phyloP scores from a whole-genome alignment of 2,888 invertebrate species.

The Unio pictorum region DNA sequence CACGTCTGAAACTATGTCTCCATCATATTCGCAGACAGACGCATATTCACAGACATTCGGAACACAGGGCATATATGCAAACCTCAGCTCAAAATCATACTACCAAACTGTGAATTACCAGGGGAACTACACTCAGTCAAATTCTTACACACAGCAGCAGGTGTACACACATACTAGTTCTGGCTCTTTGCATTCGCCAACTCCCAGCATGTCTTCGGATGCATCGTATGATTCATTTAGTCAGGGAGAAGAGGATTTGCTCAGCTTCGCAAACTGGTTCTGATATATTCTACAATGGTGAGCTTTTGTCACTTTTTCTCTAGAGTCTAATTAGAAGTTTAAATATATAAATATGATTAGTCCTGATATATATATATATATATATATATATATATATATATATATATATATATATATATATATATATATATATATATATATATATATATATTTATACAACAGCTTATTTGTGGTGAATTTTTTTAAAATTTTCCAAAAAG shows the following conservation, averaged over 20 bases:
- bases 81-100: constrained; percentile 1
- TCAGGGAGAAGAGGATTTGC: constrained; percentile 31
- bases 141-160: constrained; percentile 9
- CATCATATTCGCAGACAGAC: background rate
- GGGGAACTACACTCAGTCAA: background rate
- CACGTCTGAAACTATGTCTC: too few species aligned
- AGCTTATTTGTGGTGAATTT: too few species aligned
- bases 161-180: constrained; percentile 25
- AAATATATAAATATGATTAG: too few species aligned
- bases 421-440: too few species aligned
- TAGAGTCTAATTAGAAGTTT: too few species aligned
- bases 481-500: too few species aligned
- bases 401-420: too few species aligned
- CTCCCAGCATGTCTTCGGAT: constrained; percentile 44
- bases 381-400: too few species aligned
- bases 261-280: constrained; percentile 33
- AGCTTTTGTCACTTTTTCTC: background rate
- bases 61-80: constrained; percentile 2
- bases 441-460: too few species aligned
- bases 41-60: constrained; percentile 8
- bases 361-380: too few species aligned
- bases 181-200: constrained; percentile 41
- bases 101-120: background rate
- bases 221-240: constrained; percentile 40
- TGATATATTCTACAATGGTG: constrained; percentile 1